Percentiles rank a stretch among this genome's conserved stretches.
These are phyloP conservation scores for Cheilosia variabilis DNA, from an alignment of 2,888 invertebrate species.

Conservation along the genomic window DNA sequence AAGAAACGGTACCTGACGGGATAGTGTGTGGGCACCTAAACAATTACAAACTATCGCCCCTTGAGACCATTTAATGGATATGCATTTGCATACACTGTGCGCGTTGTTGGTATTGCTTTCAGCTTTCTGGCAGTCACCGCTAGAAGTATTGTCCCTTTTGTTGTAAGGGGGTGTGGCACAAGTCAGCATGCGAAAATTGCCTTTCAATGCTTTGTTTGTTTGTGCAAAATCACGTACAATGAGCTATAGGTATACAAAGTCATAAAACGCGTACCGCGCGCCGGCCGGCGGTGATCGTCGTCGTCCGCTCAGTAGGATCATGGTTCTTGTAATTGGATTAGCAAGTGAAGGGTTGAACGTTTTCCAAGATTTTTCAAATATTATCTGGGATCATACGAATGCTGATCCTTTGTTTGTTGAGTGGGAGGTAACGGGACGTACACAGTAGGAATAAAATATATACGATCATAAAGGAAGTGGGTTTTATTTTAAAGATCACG, in stretches of 20 bases:
- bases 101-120: constrained; percentile 12
- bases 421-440: constrained; percentile 48
- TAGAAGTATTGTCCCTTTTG: constrained; percentile 33
- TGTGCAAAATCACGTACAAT: constrained; percentile 34
- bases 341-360: constrained; percentile 72
- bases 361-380: constrained; percentile 68
- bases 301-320: constrained; percentile 33
- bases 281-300: constrained; percentile 5
- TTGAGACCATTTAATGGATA: constrained; percentile 50
- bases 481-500: neutral
- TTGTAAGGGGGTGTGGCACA: constrained; percentile 54
- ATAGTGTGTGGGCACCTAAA: constrained; percentile 48
- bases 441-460: constrained; percentile 60
- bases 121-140: constrained; percentile 47
- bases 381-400: constrained; percentile 62
- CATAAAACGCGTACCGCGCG: constrained; percentile 55
- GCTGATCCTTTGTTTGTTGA: constrained; percentile 65
- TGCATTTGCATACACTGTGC: constrained; percentile 47
- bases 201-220: constrained; percentile 45
- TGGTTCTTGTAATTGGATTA: constrained; percentile 62
- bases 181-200: constrained; percentile 46
- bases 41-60: constrained; percentile 70
- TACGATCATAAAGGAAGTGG: constrained; percentile 47
- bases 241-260: constrained; percentile 11
- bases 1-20: constrained; percentile 50